These are phyloP conservation scores for Ptiloglossa arizonensis DNA, from an alignment of 1,140 invertebrate genomes.

Conservation along the genomic window DNA sequence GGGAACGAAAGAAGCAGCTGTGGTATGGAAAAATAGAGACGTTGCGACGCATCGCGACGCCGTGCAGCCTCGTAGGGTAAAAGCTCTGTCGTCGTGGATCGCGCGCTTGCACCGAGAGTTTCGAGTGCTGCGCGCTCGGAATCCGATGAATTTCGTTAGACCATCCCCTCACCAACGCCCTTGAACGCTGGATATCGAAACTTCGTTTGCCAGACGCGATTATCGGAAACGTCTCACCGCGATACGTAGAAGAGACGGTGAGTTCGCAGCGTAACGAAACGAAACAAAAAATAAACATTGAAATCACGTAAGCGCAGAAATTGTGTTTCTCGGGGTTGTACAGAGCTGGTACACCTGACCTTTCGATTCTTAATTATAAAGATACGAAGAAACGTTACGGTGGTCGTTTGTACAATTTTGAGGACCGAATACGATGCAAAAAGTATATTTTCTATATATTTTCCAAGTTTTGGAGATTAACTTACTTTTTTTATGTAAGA, in stretches of 20 bases:
- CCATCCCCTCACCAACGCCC: not conserved
- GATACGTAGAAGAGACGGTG: not conserved
- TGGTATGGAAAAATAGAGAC: constrained; percentile 33
- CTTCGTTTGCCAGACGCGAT: constrained; percentile 27
- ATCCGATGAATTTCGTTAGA: constrained; percentile 38
- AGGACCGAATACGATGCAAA: too few species aligned
- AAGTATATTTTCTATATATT: too few species aligned
- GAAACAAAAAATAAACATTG: too few species aligned
- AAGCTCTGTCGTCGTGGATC: not conserved
- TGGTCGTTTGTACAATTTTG: too few species aligned
- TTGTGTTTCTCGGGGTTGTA: too few species aligned
- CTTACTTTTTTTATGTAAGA: too few species aligned
- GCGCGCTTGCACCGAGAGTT: not conserved
- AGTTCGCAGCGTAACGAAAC: too few species aligned
- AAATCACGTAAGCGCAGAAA: not conserved
- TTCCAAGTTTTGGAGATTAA: too few species aligned
- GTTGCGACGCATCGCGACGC: constrained; percentile 24
- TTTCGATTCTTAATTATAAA: too few species aligned
- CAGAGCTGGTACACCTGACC: too few species aligned
- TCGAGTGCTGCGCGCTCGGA: not conserved
- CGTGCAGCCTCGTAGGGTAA: constrained; percentile 28
- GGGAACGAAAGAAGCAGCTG: constrained; percentile 20
- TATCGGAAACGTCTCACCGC: not conserved
- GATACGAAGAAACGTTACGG: too few species aligned
- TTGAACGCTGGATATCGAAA: constrained; percentile 32